Conservation (phyloP, 1,140 invertebrate genomes). For the Drosophila paulistorum region DNA sequence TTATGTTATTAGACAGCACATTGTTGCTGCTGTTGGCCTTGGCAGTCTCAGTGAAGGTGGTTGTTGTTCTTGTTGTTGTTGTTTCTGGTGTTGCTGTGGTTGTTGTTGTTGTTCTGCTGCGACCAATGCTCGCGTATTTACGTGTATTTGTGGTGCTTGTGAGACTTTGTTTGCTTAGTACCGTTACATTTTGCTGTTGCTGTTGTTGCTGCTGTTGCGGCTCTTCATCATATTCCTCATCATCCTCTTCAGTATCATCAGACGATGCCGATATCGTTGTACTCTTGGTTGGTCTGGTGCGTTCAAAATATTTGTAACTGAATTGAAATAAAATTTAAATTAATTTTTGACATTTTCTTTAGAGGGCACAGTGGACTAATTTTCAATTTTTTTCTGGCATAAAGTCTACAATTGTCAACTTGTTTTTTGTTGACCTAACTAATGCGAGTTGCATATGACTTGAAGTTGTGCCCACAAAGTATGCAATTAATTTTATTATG, state of each 20-base stretch:
- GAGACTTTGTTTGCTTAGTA: slow-evolving; percentile 68
- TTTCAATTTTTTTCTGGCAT: too few species aligned
- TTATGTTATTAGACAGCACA: slow-evolving; percentile 61
- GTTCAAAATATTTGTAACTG: slow-evolving; percentile 75
- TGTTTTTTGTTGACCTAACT: too few species aligned
- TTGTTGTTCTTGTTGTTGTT: slow-evolving; percentile 66
- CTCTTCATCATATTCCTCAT: slow-evolving; percentile 66
- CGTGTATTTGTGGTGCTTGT: slow-evolving; percentile 64
- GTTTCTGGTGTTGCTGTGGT: slow-evolving; percentile 66
- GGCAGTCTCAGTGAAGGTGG: slow-evolving; percentile 75
- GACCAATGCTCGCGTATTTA: slow-evolving; percentile 79
- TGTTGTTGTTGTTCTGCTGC: slow-evolving; percentile 68
- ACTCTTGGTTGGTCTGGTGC: slow-evolving; percentile 62
- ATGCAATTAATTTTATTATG: too few species aligned
- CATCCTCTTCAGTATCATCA: slow-evolving; percentile 40
- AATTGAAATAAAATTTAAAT: too few species aligned
- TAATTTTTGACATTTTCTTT: too few species aligned
- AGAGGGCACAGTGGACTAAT: too few species aligned
- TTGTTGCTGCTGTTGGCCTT: slow-evolving; percentile 63
- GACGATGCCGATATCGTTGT: slow-evolving; percentile 24
- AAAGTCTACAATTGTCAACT: too few species aligned
- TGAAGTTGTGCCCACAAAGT: too few species aligned
- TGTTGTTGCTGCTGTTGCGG: slow-evolving; percentile 51
- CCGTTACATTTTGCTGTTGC: slow-evolving; percentile 72
- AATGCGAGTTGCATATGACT: too few species aligned